These are phyloP conservation scores for Entelurus aequoreus DNA, from an alignment of 2,113 vertebrate species.

Conservation along the genomic window DNA sequence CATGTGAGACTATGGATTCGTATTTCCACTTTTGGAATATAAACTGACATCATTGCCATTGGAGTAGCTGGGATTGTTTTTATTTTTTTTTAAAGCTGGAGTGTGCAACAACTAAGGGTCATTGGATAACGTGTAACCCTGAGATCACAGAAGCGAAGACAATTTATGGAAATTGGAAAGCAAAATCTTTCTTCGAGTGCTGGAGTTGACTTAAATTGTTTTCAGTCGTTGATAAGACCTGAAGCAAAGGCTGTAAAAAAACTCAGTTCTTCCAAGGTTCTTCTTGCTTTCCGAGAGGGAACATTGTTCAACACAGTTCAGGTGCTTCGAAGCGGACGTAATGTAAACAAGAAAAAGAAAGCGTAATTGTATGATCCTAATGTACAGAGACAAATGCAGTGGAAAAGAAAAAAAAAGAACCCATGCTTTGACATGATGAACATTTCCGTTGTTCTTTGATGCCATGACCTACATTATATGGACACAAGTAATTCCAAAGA, in stretches of 20 bases:
- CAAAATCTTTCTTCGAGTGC: conserved; percentile 10
- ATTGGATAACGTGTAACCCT: conserved; percentile 13
- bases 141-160: conserved; percentile 9
- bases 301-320: neutral
- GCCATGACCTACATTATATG: conserved; percentile 50
- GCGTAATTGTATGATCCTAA: neutral
- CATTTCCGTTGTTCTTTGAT: conserved; percentile 20
- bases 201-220: conserved; percentile 2
- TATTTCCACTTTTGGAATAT: conserved; percentile 16
- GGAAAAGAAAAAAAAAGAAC: neutral
- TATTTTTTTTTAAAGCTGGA: neutral
- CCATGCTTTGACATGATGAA: neutral
- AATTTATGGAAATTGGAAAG: conserved; percentile 4
- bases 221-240: neutral
- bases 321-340: neutral
- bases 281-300: conserved; percentile 4
- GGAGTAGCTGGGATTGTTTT: neutral
- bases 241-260: conserved; percentile 29
- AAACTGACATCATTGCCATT: neutral
- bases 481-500: conserved; percentile 38
- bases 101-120: neutral
- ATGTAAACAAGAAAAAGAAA: neutral
- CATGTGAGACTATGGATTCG: conserved; percentile 2
- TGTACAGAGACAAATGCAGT: neutral
- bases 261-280: conserved; percentile 12